Base-by-base conservation (phyloP, 2,113 vertebrate genomes). In the Apeltes quadracus region DNA sequence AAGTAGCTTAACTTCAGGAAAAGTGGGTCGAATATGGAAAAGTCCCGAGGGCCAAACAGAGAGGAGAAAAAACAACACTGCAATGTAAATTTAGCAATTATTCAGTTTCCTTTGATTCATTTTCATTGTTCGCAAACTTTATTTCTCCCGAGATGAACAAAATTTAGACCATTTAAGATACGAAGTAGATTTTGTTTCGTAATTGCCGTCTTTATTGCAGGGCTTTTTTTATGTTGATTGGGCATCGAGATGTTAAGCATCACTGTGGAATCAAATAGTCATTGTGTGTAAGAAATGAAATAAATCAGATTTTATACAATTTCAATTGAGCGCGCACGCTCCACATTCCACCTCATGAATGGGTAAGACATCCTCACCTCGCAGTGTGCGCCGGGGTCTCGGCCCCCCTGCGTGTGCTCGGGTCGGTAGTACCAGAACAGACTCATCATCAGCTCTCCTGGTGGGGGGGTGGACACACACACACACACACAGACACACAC, bases 391-490 rank as follows among this genome's bases (percentile, higher is more conserved):
- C 95, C 96, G 92, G 97, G 95, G 91, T 96, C 98, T 83, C 96
- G 94, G 84, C 98, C 97, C 81, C 96, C 97, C 93, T 99, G 98
- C 74, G 97, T 97, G 95, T 99, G 98, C 91, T 99, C 98, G 0
- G 97, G 97, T 84, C 97, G 93, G 93, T 99, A 99, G 91, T 99
- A 99, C 98, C 98, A 99, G 91, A 99, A 95, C 61, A 99, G 95
- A 89, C 98, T 99, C 98, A 99, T 99, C 97, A 98, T 99, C 94
- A 99, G 93, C 91, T 99, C 97, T 87, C 97, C 97, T 99, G 90
- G 38, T 76, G 72, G 61, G 38, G 77, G 72, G 61, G 36, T 69
- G 43, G 72, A 61, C 12, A 18, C 25, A 34, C 55, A 61, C 39
- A 59, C 34, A 51, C 25, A 57, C 12, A 18, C 25, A 34, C 55